These are phyloP conservation scores for Marisa cornuarietis DNA, from an alignment of 1,140 invertebrate genomes.

Conservation along the genomic window DNA sequence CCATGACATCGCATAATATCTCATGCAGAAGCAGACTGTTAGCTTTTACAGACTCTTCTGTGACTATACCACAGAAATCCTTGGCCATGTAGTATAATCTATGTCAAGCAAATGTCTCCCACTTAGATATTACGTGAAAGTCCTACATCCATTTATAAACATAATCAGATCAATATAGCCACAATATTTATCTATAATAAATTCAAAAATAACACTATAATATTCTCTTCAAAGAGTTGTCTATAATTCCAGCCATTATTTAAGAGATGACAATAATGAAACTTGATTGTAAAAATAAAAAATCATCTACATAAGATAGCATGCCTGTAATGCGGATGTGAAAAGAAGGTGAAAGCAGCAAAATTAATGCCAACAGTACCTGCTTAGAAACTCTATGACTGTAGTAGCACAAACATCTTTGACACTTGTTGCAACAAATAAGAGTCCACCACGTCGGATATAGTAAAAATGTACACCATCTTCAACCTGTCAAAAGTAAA, in stretches of 20 bases:
- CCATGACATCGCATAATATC: slow-evolving; percentile 56
- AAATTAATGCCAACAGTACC: slow-evolving; percentile 28
- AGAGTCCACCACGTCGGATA: slow-evolving; percentile 49
- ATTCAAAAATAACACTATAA: too few relatives aligned
- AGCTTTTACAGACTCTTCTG: slow-evolving; percentile 50
- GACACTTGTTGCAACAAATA: slow-evolving; percentile 47
- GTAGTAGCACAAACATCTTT: slow-evolving; percentile 42
- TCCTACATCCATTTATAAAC: too few relatives aligned
- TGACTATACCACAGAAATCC: slow-evolving; percentile 61
- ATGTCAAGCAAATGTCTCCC: slow-evolving; percentile 1
- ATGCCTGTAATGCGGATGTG: too few relatives aligned
- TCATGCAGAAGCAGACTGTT: slow-evolving; percentile 58
- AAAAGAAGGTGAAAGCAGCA: too few relatives aligned
- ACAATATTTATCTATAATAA: too few relatives aligned
- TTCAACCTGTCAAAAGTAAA: slow-evolving; percentile 37
- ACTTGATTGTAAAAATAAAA: too few relatives aligned
- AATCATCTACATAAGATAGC: too few relatives aligned
- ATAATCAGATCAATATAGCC: too few relatives aligned
- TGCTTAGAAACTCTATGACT: slow-evolving; percentile 53
- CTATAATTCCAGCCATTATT: too few relatives aligned
- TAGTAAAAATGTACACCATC: slow-evolving; percentile 41
- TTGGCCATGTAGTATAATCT: slow-evolving; percentile 58
- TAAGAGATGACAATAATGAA: too few relatives aligned
- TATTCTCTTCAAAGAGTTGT: too few relatives aligned
- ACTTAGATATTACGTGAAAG: neutral